Evolutionary conservation across 1,140 invertebrate species (phyloP), one percentile per base, ranked within the genome.

Genomic region (Cydia splendana): DNA sequence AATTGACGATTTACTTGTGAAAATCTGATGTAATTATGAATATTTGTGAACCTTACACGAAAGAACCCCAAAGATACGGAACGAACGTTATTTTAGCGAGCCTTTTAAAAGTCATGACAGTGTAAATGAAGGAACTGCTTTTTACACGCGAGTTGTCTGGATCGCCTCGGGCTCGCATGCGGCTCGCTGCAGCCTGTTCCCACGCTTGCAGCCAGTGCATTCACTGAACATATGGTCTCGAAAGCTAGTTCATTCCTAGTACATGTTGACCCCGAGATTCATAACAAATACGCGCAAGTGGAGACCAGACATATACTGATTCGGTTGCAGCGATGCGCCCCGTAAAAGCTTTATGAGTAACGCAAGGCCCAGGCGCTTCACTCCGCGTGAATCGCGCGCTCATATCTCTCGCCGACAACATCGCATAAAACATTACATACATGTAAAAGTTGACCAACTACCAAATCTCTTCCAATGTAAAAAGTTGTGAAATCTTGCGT

Each of bases 141-240:
- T 84, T 84, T 82, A 81, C 79, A 79, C 82, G 53, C 76, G 79
- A 83, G 80, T 82, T 83, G 79, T 79, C 80, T 82, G 80, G 73
- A 79, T 79, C 75, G 79, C 84, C 78, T 75, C 73, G 77, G 80
- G 80, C 82, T 78, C 77, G 80, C 80, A 81, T 82, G 81, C 80
- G 81, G 77, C 78, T 77, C 77, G 79, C 76, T 69, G 67, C 76
- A 75, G 30, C 76, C 34, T 79, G 81, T 87, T 87, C 86, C 86
- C 87, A 87, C 86, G 87, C 84, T 82, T 79, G 77, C 76, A 30
- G 79, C 79, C 12, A 12, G 18, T 10, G 15, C 12, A 12, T 24
- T 62, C 57, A 24, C 57, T 24, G 6, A 2, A 24, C 20, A 20
- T 62, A 20, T 62, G 9, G 18, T 62, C 10, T 24, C 3, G 18